Base-by-base conservation (phyloP, 2,888 invertebrate genomes). In the Smittia aterrima region DNA sequence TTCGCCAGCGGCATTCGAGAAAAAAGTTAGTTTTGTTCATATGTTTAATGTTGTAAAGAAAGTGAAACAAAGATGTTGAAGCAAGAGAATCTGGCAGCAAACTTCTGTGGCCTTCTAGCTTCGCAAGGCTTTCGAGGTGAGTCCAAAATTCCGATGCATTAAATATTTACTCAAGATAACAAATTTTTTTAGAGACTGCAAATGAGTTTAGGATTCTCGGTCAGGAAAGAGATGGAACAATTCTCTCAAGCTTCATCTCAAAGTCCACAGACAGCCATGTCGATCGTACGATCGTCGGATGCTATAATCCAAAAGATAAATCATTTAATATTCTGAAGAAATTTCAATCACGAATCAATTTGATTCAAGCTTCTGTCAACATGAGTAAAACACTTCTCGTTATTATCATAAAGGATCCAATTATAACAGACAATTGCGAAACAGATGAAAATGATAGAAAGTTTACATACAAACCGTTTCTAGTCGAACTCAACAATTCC, bases 361-460 rank as follows among this genome's bases (percentile, higher is more conserved):
- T 92, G 71, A 88, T 92, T 76, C 93, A 94, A 83, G 93, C 92
- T 13, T 90, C 92, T 2, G 86, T 93, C 2, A 93, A 93, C 79
- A 86, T 86, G 76, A 86, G 86, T 68, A 86, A 86, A 73, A 89
- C 88, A 1, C 81, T 92, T 75, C 80, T 93, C 58, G 88, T 89
- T 1, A 92, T 88, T 81, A 87, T 92, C 25, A 84, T 86, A 0
- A 92, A 92, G 80, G 83, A 84, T 74, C 79, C 84, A 64, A 79
- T 81, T 16, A 78, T 77, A 18, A 62, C 47, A 76, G 82, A 82
- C 6, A 79, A 80, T 54, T 75, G 76, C 62, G 79, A 79, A 54
- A 66, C 76, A 25, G 78, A 79, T 67, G 81, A 80, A 7, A 77
- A 79, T 0, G 81, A 80, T 62, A 83, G 83, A 25, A 78, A 77